Evolutionary conservation across 2,888 invertebrate species (phyloP).

Genomic region (Smittia sp.): DNA sequence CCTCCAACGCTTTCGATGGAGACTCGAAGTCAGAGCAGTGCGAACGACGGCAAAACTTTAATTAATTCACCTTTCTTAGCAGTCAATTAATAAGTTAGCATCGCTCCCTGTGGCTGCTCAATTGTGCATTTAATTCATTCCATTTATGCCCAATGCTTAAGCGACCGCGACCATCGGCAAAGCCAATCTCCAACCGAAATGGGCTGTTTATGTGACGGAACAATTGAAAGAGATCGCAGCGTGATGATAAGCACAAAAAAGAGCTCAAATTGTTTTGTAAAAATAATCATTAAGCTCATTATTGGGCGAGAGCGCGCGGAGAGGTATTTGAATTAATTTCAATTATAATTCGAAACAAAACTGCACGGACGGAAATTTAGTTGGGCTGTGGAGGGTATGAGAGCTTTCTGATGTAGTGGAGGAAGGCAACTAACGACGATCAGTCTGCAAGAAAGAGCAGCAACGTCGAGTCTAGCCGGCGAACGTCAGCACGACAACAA

Average conservation of each 20-base stretch:
- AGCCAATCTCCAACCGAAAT: constrained; percentile 12
- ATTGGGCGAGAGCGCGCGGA: constrained; percentile 3
- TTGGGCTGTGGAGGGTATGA: too few species aligned
- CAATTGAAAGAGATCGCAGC: constrained; percentile 12
- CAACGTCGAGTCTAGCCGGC: too few species aligned
- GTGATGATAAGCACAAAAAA: constrained; percentile 18
- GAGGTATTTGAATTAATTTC: constrained; percentile 10
- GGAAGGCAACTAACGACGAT: too few species aligned
- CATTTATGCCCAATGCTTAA: constrained; percentile 2
- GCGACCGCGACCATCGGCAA: constrained; percentile 16
- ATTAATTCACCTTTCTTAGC: neutral
- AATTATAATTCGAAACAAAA: constrained; percentile 23
- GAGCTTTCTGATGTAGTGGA: neutral
- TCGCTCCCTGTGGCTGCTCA: constrained; percentile 8
- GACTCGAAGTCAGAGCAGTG: neutral
- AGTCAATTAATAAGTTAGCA: constrained; percentile 5
- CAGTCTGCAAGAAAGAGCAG: too few species aligned
- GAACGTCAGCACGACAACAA: too few species aligned
- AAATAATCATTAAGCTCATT: constrained; percentile 22
- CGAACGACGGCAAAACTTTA: neutral
- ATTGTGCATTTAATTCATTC: constrained; percentile 13
- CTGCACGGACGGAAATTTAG: neutral
- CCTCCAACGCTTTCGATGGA: constrained; percentile 2
- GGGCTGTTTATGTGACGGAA: constrained; percentile 23
- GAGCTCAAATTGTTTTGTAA: constrained; percentile 16